These are phyloP conservation scores for Sarcoramphus papa DNA, from an alignment of 2,797 vertebrate genomes.

Conservation along the genomic window DNA sequence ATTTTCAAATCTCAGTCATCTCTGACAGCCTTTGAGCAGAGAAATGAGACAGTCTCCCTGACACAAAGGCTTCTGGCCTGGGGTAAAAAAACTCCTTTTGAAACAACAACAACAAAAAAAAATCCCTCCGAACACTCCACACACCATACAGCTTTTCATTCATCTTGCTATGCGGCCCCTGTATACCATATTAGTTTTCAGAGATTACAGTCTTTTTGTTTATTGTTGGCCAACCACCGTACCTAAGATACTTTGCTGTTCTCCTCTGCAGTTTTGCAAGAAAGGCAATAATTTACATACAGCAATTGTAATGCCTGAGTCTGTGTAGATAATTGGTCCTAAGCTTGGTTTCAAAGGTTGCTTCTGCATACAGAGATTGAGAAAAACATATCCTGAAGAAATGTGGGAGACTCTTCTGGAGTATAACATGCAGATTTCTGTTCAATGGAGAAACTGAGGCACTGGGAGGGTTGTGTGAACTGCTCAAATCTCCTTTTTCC, in stretches of 20 bases:
- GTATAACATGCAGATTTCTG: background rate
- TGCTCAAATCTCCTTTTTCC: background rate
- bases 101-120: constrained; percentile 69
- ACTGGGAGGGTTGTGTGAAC: background rate
- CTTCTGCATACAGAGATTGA: background rate
- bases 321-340: constrained; percentile 1
- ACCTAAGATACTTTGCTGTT: constrained; percentile 39
- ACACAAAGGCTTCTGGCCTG: constrained; percentile 83
- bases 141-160: constrained; percentile 75
- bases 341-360: background rate
- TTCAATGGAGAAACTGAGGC: background rate
- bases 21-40: constrained; percentile 84
- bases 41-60: constrained; percentile 81
- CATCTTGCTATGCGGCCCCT: constrained; percentile 68
- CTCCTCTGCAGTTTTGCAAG: constrained; percentile 2
- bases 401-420: background rate
- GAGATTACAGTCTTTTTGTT: constrained; percentile 52
- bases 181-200: constrained; percentile 65
- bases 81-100: constrained; percentile 81
- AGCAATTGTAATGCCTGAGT: background rate
- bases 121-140: constrained; percentile 61
- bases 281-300: constrained; percentile 23
- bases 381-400: background rate
- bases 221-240: constrained; percentile 39
- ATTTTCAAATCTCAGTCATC: constrained; percentile 82